Evolutionary conservation across 2,888 invertebrate genomes (phyloP).

Genomic region (Eulithis testata): DNA sequence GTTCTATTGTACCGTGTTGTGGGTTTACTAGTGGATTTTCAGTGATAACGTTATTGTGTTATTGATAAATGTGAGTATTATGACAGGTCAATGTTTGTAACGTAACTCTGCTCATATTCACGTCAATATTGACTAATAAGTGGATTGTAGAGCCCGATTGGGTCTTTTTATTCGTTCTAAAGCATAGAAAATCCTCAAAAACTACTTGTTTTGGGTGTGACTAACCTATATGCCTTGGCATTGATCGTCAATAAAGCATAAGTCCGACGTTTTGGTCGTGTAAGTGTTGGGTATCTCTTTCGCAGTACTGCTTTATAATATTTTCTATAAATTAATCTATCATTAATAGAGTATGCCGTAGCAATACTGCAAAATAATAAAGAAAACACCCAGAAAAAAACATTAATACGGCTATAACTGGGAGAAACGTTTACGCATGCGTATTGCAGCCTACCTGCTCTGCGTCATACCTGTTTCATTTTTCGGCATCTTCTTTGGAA

Average conservation of each 20-base stretch:
- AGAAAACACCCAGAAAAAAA: conserved; percentile 46
- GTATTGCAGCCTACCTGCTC: conserved; percentile 48
- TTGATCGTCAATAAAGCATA: conserved; percentile 25
- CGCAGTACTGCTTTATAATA: not conserved
- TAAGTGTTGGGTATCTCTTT: not conserved
- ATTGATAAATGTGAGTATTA: conserved; percentile 67
- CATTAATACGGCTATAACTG: conserved; percentile 59
- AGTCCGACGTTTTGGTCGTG: not conserved
- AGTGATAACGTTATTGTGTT: conserved; percentile 45
- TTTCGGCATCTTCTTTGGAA: conserved; percentile 36
- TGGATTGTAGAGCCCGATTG: not conserved
- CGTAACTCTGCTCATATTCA: conserved; percentile 46
- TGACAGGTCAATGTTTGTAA: conserved; percentile 47
- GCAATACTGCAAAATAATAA: conserved; percentile 11
- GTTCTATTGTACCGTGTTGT: conserved; percentile 55
- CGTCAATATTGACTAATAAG: conserved; percentile 35
- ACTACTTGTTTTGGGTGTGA: conserved; percentile 20
- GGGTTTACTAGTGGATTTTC: conserved; percentile 48
- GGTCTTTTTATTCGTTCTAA: not conserved
- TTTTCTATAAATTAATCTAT: not conserved
- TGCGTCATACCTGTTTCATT: conserved; percentile 61
- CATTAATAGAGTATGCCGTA: not conserved
- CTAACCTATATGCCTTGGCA: conserved; percentile 19
- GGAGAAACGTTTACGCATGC: conserved; percentile 57
- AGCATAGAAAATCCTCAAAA: not conserved